Percentiles rank a stretch among this genome's conserved stretches.
Conservation (phyloP, 2,113 vertebrate species). For the Muntiacus muntjak region DNA sequence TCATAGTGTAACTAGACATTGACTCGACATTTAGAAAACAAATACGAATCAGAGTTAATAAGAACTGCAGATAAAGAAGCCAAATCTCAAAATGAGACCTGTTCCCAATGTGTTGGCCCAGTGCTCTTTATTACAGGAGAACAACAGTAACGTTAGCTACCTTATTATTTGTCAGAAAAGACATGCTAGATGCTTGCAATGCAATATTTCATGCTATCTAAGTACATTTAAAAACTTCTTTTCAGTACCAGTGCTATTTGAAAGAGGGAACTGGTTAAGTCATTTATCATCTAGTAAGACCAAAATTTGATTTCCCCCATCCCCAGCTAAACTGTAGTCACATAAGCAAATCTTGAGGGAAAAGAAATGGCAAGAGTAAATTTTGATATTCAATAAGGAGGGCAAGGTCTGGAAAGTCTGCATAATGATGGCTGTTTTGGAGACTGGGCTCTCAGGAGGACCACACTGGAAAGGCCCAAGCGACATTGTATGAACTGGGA, state of each 20-base stretch:
- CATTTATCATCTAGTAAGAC: not conserved
- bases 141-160: not conserved
- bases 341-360: not conserved
- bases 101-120: not conserved
- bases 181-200: not conserved
- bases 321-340: not conserved
- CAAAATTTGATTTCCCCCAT: not conserved
- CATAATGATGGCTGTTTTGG: not conserved
- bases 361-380: not conserved
- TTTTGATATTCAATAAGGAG: not conserved
- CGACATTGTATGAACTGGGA: not conserved
- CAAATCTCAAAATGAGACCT: not conserved
- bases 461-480: not conserved
- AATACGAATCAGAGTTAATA: not conserved
- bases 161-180: not conserved
- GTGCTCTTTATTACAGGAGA: not conserved
- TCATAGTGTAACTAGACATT: not conserved
- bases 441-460: not conserved
- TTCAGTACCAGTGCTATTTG: not conserved
- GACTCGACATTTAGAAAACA: constrained; percentile 31
- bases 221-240: not conserved
- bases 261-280: not conserved
- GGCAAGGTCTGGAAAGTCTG: not conserved
- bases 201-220: not conserved
- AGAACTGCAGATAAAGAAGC: not conserved